Percentiles rank a stretch among this genome's conserved stretches.
Conservation (phyloP, 30 jellyfish, hydroid and myxozoan genomes). For the Pseudorhiza aurosa region DNA sequence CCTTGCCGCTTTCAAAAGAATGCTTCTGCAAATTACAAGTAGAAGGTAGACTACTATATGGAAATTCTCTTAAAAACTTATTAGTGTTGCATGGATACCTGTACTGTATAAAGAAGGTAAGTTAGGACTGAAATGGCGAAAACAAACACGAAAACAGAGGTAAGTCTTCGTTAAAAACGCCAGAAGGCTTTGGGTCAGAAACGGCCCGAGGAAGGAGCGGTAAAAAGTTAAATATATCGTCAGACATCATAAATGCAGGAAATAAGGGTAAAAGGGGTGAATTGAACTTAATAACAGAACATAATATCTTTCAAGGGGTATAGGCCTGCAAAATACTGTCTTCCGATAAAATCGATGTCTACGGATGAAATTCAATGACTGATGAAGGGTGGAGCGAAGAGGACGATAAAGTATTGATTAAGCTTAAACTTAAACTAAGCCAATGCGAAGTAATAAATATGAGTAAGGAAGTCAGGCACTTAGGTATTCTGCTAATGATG, state of each 20-base stretch:
- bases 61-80: too few species aligned
- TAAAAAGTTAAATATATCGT: too few species aligned
- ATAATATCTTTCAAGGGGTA: not conserved
- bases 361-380: slow-evolving; percentile 5
- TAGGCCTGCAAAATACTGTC: not conserved
- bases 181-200: slow-evolving; percentile 70
- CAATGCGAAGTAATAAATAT: too few species aligned
- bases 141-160: too few species aligned
- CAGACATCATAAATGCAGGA: not conserved
- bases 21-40: too few species aligned
- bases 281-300: not conserved
- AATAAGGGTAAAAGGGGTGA: not conserved
- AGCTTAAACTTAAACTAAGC: too few species aligned
- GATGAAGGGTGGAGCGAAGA: slow-evolving; percentile 45
- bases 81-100: too few species aligned
- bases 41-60: too few species aligned
- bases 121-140: too few species aligned
- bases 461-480: not conserved
- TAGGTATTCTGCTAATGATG: not conserved
- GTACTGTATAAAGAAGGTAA: too few species aligned
- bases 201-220: slow-evolving; percentile 20
- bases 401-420: not conserved
- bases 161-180: slow-evolving; percentile 24
- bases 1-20: not conserved
- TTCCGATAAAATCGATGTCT: not conserved